Evolutionary conservation across 2,888 invertebrate species (phyloP), one percentile per base, ranked within the genome.

Genomic region (Pterostichus madidus): DNA sequence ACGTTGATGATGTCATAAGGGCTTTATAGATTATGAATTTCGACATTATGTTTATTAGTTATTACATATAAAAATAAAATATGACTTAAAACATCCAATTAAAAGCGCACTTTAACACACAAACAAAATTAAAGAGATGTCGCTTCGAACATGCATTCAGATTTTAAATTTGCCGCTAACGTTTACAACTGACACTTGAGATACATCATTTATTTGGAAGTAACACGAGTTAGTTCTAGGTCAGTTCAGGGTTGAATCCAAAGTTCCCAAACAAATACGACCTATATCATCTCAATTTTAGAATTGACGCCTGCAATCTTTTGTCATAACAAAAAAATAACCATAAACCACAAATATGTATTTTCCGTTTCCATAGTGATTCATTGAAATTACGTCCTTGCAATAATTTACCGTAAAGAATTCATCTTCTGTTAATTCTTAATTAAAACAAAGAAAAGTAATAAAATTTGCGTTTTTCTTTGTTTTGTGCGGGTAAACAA

Each of bases 1-100:
- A 35, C 64, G 32, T 64, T 64, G 64, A 64, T 64, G 64, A 64
- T 64, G 64, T 64, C 64, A 64, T 13, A 64, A 59, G 59, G 59
- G 59, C 31, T 8, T 15, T 17, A 10, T 8, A 24, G 53, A n/a
- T 53, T 53, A 39, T 39, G 8, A 39, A 39, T 39, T 39, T 39
- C 39, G 7, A 39, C 6, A 39, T 6, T 35, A 3, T 35, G 35
- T 35, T 35, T n/a, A n/a, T n/a, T n/a, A n/a, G n/a, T 24, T 24
- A 24, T 24, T 24, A 24, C 24, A n/a, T n/a, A n/a, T n/a, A n/a
- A n/a, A n/a, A n/a, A n/a, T n/a, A n/a, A n/a, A n/a, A n/a, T n/a
- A n/a, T n/a, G n/a, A n/a, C n/a, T n/a, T n/a, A n/a, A n/a, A n/a
- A n/a, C n/a, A n/a, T n/a, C n/a, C n/a, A n/a, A n/a, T n/a, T n/a